A percentile compares a stretch with the other conserved stretches of the same genome.
Conservation (phyloP, 2,888 invertebrate genomes). For the Melanostoma mellinum region DNA sequence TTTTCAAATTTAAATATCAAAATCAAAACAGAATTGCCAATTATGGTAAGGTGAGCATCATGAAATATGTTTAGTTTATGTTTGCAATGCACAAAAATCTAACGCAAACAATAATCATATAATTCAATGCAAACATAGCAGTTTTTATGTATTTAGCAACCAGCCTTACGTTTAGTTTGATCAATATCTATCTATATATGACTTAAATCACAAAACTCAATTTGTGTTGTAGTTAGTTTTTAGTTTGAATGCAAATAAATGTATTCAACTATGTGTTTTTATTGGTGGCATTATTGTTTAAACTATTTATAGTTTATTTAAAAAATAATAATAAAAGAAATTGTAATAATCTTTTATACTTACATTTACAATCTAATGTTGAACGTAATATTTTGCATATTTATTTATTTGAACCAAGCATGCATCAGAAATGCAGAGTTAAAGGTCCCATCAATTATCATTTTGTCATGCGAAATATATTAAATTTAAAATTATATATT, state of each 20-base stretch:
- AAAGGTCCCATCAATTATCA: slow-evolving; percentile 74
- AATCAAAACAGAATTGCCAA: slow-evolving; percentile 26
- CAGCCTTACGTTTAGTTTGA: slow-evolving; percentile 51
- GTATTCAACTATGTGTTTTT: slow-evolving; percentile 24
- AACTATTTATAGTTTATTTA: slow-evolving; percentile 45
- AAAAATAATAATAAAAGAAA: slow-evolving; percentile 47
- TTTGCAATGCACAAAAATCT: slow-evolving; percentile 41
- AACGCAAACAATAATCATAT: slow-evolving; percentile 35
- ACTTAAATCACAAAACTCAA: slow-evolving; percentile 38
- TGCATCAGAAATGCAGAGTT: slow-evolving; percentile 74
- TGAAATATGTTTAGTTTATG: slow-evolving; percentile 8
- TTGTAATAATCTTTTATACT: slow-evolving; percentile 72
- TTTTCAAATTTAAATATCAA: slow-evolving; percentile 16
- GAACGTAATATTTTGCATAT: slow-evolving; percentile 69
- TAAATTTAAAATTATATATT: slow-evolving; percentile 71
- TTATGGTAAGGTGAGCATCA: slow-evolving; percentile 23
- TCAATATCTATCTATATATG: slow-evolving; percentile 51
- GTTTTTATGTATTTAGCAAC: slow-evolving; percentile 51
- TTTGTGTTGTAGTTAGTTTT: slow-evolving; percentile 41
- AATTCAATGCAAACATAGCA: slow-evolving; percentile 62
- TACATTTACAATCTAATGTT: slow-evolving; percentile 76
- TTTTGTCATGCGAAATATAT: slow-evolving; percentile 75
- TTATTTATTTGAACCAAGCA: slow-evolving; percentile 73
- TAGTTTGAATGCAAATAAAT: slow-evolving; percentile 27
- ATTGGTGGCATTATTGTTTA: slow-evolving; percentile 60